phyloP scores from a whole-genome alignment of 2,888 invertebrate species.

The Melanotus villosus region DNA sequence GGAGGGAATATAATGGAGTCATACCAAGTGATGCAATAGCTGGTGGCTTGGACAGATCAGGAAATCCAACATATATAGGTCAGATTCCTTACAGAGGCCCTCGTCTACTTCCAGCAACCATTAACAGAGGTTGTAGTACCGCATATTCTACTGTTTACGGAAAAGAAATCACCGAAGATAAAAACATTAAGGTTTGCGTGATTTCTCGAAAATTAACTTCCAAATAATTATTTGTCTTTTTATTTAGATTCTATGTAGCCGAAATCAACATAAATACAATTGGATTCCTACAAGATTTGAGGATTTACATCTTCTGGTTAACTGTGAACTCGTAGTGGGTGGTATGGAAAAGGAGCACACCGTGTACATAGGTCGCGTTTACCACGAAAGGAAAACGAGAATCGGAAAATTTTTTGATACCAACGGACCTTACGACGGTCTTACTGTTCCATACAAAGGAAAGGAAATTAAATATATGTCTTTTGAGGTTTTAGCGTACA shows the following conservation, averaged over 20 bases:
- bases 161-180: conserved; percentile 13
- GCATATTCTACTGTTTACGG: conserved; percentile 35
- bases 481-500: conserved; percentile 38
- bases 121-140: conserved; percentile 16
- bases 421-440: conserved; percentile 26
- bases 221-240: neutral
- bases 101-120: conserved; percentile 39
- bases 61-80: conserved; percentile 37
- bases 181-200: conserved; percentile 33
- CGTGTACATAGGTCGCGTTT: conserved; percentile 37
- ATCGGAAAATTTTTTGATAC: conserved; percentile 39
- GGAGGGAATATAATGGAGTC: conserved; percentile 35
- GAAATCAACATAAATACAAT: conserved; percentile 25
- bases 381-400: conserved; percentile 25
- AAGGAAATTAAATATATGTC: conserved; percentile 10
- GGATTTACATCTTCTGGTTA: conserved; percentile 33
- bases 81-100: conserved; percentile 30
- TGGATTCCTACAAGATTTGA: conserved; percentile 36
- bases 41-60: conserved; percentile 31
- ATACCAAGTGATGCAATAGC: conserved; percentile 44
- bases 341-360: conserved; percentile 39
- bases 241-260: conserved; percentile 46
- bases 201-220: neutral
- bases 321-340: conserved; percentile 35
- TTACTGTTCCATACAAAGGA: conserved; percentile 32